Evolutionary conservation across 2,797 vertebrate species (phyloP).

Genomic region (Danio aesculapii): DNA sequence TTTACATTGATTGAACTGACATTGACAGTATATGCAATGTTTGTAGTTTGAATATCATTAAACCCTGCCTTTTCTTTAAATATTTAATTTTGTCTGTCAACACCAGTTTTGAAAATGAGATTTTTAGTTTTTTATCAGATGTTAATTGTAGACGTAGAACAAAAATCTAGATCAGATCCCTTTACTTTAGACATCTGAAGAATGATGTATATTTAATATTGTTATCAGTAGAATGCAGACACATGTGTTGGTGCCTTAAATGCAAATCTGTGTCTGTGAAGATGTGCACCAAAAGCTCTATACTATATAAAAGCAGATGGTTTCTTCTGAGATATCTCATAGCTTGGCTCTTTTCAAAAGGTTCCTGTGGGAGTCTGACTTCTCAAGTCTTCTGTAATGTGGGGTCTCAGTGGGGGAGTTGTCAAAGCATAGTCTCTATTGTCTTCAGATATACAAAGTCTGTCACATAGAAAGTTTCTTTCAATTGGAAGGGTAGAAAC

Average conservation of each 20-base stretch:
- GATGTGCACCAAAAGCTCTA: background rate
- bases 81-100: background rate
- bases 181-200: conserved; percentile 1
- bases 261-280: conserved; percentile 7
- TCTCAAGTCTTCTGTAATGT: conserved; percentile 16
- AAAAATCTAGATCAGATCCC: background rate
- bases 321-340: conserved; percentile 27
- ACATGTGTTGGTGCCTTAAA: background rate
- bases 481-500: background rate
- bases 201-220: conserved; percentile 25
- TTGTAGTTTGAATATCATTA: background rate
- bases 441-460: conserved; percentile 2
- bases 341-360: conserved; percentile 14
- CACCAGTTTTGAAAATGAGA: background rate
- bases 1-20: no score
- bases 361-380: conserved; percentile 1
- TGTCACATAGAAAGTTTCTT: conserved; percentile 17
- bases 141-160: background rate
- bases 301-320: conserved; percentile 6
- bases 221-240: conserved; percentile 2
- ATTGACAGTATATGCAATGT: no score
- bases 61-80: background rate
- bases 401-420: background rate
- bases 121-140: background rate
- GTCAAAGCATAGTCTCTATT: conserved; percentile 1